Percentiles rank a stretch among this genome's conserved stretches.
Evolutionary conservation across 2,797 vertebrate species (phyloP).

Genomic region (Petrocephalus sullivani): DNA sequence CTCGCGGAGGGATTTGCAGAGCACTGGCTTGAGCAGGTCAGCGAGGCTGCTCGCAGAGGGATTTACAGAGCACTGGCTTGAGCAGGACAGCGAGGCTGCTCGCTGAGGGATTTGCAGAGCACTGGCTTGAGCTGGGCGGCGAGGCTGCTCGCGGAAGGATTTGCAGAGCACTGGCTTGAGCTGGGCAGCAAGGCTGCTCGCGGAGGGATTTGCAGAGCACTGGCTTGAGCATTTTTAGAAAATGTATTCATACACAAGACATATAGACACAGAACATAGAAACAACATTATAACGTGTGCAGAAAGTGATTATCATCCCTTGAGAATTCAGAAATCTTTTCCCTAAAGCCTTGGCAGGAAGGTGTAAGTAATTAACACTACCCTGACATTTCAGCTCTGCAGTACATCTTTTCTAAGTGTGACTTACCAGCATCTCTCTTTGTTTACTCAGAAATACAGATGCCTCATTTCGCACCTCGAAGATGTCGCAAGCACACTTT

Average conservation of each 20-base stretch:
- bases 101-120: no score
- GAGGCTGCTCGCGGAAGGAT: conserved; percentile 51
- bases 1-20: no score
- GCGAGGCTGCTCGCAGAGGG: no score
- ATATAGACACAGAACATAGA: background rate
- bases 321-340: background rate
- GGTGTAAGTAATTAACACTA: background rate
- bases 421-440: background rate
- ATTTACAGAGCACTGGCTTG: no score
- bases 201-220: no score
- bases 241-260: background rate
- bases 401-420: background rate
- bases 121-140: conserved; percentile 42
- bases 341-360: background rate
- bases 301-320: background rate
- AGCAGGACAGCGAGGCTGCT: no score
- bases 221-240: background rate
- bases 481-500: background rate
- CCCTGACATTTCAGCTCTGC: background rate
- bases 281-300: background rate
- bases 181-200: background rate
- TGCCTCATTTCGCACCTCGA: background rate
- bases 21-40: no score
- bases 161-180: conserved; percentile 45
- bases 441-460: background rate